A percentile compares a stretch with the other conserved stretches of the same genome.
These are phyloP conservation scores for Passer montanus DNA, from an alignment of 2,113 vertebrate genomes.

Conservation along the genomic window DNA sequence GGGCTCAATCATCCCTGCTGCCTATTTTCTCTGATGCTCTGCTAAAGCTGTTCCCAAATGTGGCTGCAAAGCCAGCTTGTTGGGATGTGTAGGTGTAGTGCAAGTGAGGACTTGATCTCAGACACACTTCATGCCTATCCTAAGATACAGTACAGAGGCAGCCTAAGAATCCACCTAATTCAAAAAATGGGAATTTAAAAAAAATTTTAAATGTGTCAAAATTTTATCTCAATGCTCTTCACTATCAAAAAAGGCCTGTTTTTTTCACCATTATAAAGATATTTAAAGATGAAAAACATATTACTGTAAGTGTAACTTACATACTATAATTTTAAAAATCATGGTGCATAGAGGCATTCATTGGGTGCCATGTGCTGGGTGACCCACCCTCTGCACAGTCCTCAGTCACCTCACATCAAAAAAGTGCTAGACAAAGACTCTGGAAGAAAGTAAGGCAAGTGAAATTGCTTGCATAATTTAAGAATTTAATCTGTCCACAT, in stretches of 20 bases:
- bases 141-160: not conserved
- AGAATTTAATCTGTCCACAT: not conserved
- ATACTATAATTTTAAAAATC: not conserved
- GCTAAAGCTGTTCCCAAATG: not conserved
- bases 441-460: not conserved
- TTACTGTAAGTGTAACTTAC: not conserved
- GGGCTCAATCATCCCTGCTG: not conserved
- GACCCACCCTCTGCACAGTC: not conserved
- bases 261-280: not conserved
- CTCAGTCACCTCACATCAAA: not conserved
- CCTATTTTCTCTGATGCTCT: not conserved
- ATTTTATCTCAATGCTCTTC: not conserved
- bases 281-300: not conserved
- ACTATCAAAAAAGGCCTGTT: fast-evolving
- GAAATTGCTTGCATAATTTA: not conserved
- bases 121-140: not conserved
- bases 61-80: not conserved
- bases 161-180: not conserved
- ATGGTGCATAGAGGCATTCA: not conserved
- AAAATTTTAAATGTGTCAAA: not conserved
- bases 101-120: not conserved
- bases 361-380: not conserved
- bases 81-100: not conserved
- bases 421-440: not conserved
- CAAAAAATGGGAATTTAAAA: not conserved